Evolutionary conservation across 2,113 vertebrate species (phyloP).

Genomic region (Cathartes aura): DNA sequence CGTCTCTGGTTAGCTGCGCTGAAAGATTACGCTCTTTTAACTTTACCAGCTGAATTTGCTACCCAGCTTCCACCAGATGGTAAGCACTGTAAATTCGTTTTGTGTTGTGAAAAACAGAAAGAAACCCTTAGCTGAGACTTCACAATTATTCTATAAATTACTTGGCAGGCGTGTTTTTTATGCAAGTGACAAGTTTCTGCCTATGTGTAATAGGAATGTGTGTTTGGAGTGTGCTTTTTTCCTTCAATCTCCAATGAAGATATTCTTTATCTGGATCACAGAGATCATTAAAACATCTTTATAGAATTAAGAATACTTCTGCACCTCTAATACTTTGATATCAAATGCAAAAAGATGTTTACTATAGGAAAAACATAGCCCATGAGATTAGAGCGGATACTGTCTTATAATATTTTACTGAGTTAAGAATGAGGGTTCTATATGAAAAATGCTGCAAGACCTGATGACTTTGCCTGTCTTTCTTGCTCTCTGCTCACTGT

Average conservation of each 20-base stretch:
- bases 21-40: constrained; percentile 94
- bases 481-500: background rate
- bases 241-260: background rate
- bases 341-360: background rate
- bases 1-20: constrained; percentile 94
- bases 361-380: background rate
- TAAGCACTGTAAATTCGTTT: constrained; percentile 53
- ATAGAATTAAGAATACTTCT: background rate
- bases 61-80: constrained; percentile 98
- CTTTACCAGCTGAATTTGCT: constrained; percentile 94
- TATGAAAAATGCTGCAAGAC: background rate
- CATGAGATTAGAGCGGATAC: background rate
- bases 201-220: background rate
- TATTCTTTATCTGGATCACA: background rate
- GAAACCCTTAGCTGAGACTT: background rate
- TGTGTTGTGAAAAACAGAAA: background rate
- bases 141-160: background rate
- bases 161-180: background rate
- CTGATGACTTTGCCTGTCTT: background rate
- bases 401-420: background rate
- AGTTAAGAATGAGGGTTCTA: background rate
- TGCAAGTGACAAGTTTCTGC: background rate
- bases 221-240: background rate
- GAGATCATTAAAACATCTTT: background rate
- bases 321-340: background rate